Evolutionary conservation across 1,140 invertebrate genomes (phyloP).

Genomic region (Listronotus bonariensis): DNA sequence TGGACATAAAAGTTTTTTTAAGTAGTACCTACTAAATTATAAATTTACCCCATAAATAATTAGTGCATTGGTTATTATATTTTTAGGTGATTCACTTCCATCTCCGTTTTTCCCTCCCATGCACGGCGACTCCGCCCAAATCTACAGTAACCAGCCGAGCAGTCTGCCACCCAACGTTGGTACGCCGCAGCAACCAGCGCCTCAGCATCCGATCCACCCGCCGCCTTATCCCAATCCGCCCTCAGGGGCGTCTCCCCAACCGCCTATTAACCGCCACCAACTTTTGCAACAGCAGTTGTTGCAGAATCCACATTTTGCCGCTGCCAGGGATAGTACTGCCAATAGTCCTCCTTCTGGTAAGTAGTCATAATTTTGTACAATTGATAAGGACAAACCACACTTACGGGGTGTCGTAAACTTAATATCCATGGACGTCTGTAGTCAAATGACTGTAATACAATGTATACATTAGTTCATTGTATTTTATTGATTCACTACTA

Average conservation of each 20-base stretch:
- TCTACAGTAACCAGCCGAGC: slow-evolving; percentile 18
- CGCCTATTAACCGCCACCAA: slow-evolving; percentile 56
- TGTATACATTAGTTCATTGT: too few relatives aligned
- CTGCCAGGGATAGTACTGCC: slow-evolving; percentile 45
- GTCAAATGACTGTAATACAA: too few relatives aligned
- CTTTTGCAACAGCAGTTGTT: slow-evolving; percentile 62
- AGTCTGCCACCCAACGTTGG: slow-evolving; percentile 51
- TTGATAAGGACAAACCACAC: too few relatives aligned
- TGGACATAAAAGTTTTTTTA: too few relatives aligned
- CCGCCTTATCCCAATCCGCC: slow-evolving; percentile 60
- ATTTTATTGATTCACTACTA: too few relatives aligned
- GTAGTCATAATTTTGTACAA: slow-evolving; percentile 21
- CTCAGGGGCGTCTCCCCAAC: slow-evolving; percentile 54
- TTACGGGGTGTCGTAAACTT: too few relatives aligned
- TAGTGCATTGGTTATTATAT: too few relatives aligned
- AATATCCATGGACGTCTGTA: too few relatives aligned
- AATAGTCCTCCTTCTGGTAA: slow-evolving; percentile 43
- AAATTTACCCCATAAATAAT: slow-evolving; percentile 4
- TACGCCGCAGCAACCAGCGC: slow-evolving; percentile 46
- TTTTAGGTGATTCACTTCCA: slow-evolving; percentile 46
- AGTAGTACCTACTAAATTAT: too few relatives aligned
- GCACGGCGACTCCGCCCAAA: slow-evolving; percentile 44
- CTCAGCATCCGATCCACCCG: slow-evolving; percentile 52
- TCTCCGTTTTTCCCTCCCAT: slow-evolving; percentile 41
- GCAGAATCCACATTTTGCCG: slow-evolving; percentile 60